Evolutionary conservation across 1,140 invertebrate genomes (phyloP).

Genomic region (Sarcophaga peregrina): DNA sequence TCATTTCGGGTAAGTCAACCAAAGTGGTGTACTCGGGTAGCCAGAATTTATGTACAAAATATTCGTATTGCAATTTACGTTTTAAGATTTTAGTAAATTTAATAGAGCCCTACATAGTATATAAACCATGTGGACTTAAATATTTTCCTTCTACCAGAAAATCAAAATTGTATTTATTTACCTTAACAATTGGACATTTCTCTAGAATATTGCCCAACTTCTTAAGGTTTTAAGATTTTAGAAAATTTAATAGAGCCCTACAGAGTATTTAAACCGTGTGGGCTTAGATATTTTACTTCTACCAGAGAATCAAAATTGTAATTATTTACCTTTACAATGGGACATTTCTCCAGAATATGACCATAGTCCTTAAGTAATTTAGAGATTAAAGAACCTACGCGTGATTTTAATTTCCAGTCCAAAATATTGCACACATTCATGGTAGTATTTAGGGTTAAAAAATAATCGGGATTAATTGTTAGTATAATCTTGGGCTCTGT

Average conservation of each 20-base stretch:
- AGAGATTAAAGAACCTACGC: constrained; percentile 56
- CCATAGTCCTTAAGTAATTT: constrained; percentile 57
- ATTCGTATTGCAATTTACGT: constrained; percentile 59
- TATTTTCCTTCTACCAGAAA: not conserved
- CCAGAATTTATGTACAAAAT: constrained; percentile 62
- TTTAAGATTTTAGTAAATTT: constrained; percentile 44
- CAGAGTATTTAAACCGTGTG: not conserved
- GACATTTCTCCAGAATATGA: constrained; percentile 58
- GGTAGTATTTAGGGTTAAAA: constrained; percentile 53
- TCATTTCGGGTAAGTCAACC: constrained; percentile 55
- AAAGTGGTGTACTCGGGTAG: constrained; percentile 60
- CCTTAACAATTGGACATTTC: constrained; percentile 58
- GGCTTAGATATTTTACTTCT: not conserved
- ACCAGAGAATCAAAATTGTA: too few species aligned
- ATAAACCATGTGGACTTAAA: not conserved
- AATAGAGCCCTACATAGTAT: not conserved
- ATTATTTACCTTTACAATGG: constrained; percentile 56
- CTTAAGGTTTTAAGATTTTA: constrained; percentile 48
- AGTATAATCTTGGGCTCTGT: constrained; percentile 53
- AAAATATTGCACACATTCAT: constrained; percentile 58
- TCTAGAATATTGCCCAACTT: too few species aligned
- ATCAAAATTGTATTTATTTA: too few species aligned
- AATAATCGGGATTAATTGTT: constrained; percentile 55
- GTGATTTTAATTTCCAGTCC: constrained; percentile 55
- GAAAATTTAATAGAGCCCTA: not conserved